These are phyloP conservation scores for Bombycilla garrulus DNA, from an alignment of 2,113 vertebrate genomes.

Conservation along the genomic window DNA sequence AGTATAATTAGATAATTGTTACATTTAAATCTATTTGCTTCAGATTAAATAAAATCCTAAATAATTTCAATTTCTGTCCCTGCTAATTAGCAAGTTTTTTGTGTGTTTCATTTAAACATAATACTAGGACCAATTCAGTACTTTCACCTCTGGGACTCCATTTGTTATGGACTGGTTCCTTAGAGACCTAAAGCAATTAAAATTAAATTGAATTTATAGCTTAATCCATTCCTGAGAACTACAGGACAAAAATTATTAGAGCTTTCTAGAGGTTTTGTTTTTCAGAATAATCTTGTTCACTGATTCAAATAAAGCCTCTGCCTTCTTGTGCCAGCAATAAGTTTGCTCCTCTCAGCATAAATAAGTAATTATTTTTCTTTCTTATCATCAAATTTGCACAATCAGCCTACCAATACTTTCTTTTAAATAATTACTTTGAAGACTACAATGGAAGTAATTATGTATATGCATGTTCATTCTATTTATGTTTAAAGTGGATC, in stretches of 20 bases:
- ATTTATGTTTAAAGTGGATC: not conserved
- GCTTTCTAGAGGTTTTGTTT: conserved; percentile 12
- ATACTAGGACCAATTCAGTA: not conserved
- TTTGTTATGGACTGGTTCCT: conserved; percentile 56
- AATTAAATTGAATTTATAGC: conserved; percentile 69
- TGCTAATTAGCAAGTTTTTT: conserved; percentile 61
- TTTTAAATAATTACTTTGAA: not conserved
- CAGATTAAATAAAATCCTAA: conserved; percentile 67
- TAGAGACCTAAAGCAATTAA: conserved; percentile 69
- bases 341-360: not conserved
- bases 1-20: conserved; percentile 63
- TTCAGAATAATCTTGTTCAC: conserved; percentile 1
- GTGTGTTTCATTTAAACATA: conserved; percentile 63
- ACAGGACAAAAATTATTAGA: conserved; percentile 24
- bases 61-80: conserved; percentile 58
- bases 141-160: conserved; percentile 39
- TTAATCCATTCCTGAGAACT: conserved; percentile 50
- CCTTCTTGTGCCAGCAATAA: not conserved
- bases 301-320: not conserved
- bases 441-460: not conserved
- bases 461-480: not conserved
- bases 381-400: not conserved
- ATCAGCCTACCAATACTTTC: not conserved
- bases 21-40: conserved; percentile 54
- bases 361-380: not conserved